Evolutionary conservation across 2,888 invertebrate species (phyloP).

Genomic region (Parnassius mnemosyne): DNA sequence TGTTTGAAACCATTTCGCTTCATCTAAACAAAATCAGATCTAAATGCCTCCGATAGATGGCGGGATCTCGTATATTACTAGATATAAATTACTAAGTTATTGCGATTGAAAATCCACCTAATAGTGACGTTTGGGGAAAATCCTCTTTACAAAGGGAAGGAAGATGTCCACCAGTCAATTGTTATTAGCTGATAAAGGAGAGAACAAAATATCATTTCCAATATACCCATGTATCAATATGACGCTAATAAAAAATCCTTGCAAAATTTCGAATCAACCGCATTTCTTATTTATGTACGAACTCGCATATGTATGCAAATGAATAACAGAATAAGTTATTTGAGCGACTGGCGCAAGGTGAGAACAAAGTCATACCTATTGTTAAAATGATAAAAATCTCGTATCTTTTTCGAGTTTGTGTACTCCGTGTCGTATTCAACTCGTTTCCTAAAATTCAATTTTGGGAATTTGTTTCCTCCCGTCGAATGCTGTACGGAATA

Average conservation of each 20-base stretch:
- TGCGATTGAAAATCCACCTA: too few relatives aligned
- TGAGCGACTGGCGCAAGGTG: slow-evolving; percentile 27
- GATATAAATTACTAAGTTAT: too few relatives aligned
- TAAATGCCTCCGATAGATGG: too few relatives aligned
- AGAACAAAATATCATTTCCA: too few relatives aligned
- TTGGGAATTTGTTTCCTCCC: slow-evolving; percentile 80
- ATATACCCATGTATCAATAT: background rate
- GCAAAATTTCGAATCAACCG: slow-evolving; percentile 13
- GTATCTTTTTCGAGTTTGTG: slow-evolving; percentile 71
- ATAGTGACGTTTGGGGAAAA: too few relatives aligned
- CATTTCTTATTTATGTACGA: slow-evolving; percentile 24
- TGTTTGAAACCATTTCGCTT: too few relatives aligned
- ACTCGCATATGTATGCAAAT: slow-evolving; percentile 26
- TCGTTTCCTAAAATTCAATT: slow-evolving; percentile 81
- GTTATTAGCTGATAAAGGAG: too few relatives aligned
- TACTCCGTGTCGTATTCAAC: slow-evolving; percentile 77
- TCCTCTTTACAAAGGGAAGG: too few relatives aligned
- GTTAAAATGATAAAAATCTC: slow-evolving; percentile 73
- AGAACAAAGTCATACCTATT: slow-evolving; percentile 56
- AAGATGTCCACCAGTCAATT: too few relatives aligned
- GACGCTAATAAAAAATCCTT: slow-evolving; percentile 1
- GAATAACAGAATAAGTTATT: slow-evolving; percentile 29
- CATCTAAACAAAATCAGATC: too few relatives aligned
- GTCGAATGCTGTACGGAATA: slow-evolving; percentile 71
- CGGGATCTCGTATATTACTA: too few relatives aligned